Evolutionary conservation across 2,113 vertebrate species (phyloP), one percentile per base, ranked within the genome.

Genomic region (Saguinus imperator): DNA sequence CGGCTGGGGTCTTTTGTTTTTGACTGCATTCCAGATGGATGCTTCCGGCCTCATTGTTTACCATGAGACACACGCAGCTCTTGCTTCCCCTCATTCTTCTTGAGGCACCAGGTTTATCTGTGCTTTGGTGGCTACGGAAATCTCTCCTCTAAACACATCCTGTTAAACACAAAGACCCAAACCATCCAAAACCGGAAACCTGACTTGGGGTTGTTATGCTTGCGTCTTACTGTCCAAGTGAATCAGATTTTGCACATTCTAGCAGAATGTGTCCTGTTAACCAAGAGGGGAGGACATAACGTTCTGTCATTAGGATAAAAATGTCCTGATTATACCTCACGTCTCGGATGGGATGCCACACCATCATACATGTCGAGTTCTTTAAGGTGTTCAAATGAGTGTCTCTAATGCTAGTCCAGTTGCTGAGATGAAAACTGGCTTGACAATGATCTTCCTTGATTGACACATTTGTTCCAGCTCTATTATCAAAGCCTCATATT

Each of bases 51-150:
- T 5, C 0, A 12, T 85, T 97, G 82, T 87, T 97, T 91, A 94
- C 97, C 52, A 20, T 1, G 79, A 94, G 85, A 93, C 84, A 35
- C 94, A 94, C n/a, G 13, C 45, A 90, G 80, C 94, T 55, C 87
- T 79, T 27, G 70, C 79, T 98, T 98, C 97, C 97, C 84, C 81
- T 96, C 96, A 97, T 98, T 97, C 97, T 98, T 92, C 94, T 82
- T 9, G 2, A 29, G n/a, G 87, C 84, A 90, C 81, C 81, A 35
- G 81, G 88, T 88, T 96, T 95, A 80, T 94, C 96, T 89, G 82
- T 70, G 61, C 91, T 86, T 94, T 52, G 21, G 72, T 23, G 73
- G 85, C 77, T 66, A 27, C n/a, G 94, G 97, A 97, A 96, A 87
- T 93, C 70, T 92, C 82, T 85, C 87, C 45, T 77, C 80, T 17